Evolutionary conservation across 2,888 invertebrate species (phyloP), one percentile per base, ranked within the genome.

Genomic region (Leptinotarsa peninsularis): DNA sequence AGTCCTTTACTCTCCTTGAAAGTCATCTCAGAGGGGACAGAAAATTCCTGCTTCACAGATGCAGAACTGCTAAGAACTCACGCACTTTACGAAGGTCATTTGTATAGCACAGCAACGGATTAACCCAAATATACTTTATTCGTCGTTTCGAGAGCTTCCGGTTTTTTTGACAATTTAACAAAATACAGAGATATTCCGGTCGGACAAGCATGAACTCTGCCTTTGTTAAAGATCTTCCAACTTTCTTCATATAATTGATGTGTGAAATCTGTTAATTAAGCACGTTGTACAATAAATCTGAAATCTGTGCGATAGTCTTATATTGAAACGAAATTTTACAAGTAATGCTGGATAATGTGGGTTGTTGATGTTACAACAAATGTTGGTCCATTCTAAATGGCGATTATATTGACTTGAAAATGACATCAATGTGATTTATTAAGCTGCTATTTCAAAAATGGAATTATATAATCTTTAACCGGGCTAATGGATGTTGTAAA

Each of bases 241-340:
- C 58, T 58, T 58, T 58, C 58, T 58, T 58, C 56, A 21, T 21
- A n/a, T 52, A 52, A 52, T 52, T 52, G 52, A 17, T 52, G 52
- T 52, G 52, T 52, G 52, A 52, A 52, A 15, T 52, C 15, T 52
- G 13, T 52, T 14, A 52, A 52, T 52, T 52, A 52, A 10, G 43
- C 43, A 43, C 10, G 43, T 43, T 43, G 43, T 43, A 43, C 43
- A 43, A 43, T 43, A 43, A 43, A 43, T 43, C 43, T 43, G 43
- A 43, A 43, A 52, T 52, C 4, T 52, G n/a, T n/a, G 52, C 14
- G n/a, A 52, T 52, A n/a, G 15, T 52, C n/a, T 52, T 17, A 4
- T 14, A 14, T 17, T 52, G n/a, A 52, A 52, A 52, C 52, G 17
- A 17, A 52, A 52, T 17, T 52, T n/a, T 17, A 52, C 17, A 52